Base-by-base conservation (phyloP, 2,113 vertebrate species). In the Pygoscelis antarcticus region DNA sequence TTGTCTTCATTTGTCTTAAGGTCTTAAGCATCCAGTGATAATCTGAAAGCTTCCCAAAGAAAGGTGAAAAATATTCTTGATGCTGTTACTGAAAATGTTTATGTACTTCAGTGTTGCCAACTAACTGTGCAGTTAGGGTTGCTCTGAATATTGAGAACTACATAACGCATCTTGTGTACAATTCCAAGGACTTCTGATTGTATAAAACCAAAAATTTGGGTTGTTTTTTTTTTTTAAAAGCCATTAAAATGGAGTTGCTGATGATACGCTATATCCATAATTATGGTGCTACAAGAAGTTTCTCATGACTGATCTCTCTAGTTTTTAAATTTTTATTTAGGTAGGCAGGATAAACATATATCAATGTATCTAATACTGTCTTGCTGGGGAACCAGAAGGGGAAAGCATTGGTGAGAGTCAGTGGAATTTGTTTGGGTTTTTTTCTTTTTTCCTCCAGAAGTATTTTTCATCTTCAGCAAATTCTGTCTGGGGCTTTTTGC, bases 321-420 rank as follows among this genome's bases (percentile, higher is more conserved):
- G 5, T 64, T 77, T 92, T 54, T 23, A 58, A 40, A 13, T 87
- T 89, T 92, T 81, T 14, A 26, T 74, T 87, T 30, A 47, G 17
- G 18, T 34, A 38, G 65, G 9, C 30, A 38, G 34, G 19, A 47
- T 42, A 55, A 82, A 47, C 7, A 5, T 68, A 6, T 32, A 62
- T n/a, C 10, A 74, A 79, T 14, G 1, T 42, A 32, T 46, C 11
- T 65, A 32, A 34, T 75, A 38, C 34, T 65, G 9, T 72, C 66
- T 83, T 66, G 10, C 12, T 27, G 11, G 13, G 36, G 17, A 65
- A 22, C 7, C 20, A 42, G 49, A 65, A 65, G 12, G 22, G 11
- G 3, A 13, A 52, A 46, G 38, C 4, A 2, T 1, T 30, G 1
- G 0, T 72, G 26, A 38, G 11, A 52, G 8, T 64, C 6, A 4